Evolutionary conservation across 2,888 invertebrate species (phyloP).

Genomic region (Nephrocerus scutellatus): DNA sequence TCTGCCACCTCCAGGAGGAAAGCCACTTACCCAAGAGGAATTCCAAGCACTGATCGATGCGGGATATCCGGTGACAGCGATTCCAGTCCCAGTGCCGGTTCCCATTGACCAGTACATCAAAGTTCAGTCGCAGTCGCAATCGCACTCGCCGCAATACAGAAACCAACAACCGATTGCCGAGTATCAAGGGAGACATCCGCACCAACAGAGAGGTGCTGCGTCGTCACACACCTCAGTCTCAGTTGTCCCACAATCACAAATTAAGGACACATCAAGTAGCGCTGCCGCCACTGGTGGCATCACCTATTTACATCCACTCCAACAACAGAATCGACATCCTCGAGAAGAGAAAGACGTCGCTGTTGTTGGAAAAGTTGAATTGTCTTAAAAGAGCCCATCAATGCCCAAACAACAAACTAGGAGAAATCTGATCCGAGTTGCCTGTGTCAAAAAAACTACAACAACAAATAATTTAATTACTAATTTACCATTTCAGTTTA

Average conservation of each 20-base stretch:
- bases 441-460: too few relatives aligned
- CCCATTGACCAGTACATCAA: slow-evolving; percentile 45
- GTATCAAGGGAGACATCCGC: slow-evolving; percentile 6
- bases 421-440: not conserved
- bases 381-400: not conserved
- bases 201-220: slow-evolving; percentile 24
- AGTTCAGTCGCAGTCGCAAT: too few relatives aligned
- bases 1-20: slow-evolving; percentile 42
- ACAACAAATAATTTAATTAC: too few relatives aligned
- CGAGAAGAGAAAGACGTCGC: slow-evolving; percentile 40
- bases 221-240: slow-evolving; percentile 37
- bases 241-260: slow-evolving; percentile 30
- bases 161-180: slow-evolving; percentile 35
- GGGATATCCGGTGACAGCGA: slow-evolving; percentile 46
- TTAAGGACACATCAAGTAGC: slow-evolving; percentile 25
- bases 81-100: slow-evolving; percentile 46
- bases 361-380: slow-evolving; percentile 24
- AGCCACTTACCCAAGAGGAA: slow-evolving; percentile 44
- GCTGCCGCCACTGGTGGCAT: slow-evolving; percentile 33
- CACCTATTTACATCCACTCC: slow-evolving; percentile 28
- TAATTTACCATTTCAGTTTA: too few relatives aligned
- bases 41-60: slow-evolving; percentile 47
- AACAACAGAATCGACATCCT: slow-evolving; percentile 34
- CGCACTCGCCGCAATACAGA: slow-evolving; percentile 41
- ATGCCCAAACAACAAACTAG: not conserved